Evolutionary conservation across 2,113 vertebrate genomes (phyloP).

Genomic region (Mesitornis unicolor): DNA sequence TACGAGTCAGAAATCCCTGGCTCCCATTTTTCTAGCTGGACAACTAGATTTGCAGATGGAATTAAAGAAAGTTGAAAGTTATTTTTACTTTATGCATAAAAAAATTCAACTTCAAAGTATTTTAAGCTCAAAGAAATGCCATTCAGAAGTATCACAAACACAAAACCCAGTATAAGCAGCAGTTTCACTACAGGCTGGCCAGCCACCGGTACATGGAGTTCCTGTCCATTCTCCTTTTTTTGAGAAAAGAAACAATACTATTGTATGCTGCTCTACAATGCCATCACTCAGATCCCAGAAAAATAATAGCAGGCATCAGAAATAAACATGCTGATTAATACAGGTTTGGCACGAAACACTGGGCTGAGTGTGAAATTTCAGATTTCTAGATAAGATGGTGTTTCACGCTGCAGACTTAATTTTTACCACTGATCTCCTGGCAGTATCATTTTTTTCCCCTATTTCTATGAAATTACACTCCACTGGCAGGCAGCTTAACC

Average conservation of each 20-base stretch:
- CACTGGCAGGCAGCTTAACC: neutral
- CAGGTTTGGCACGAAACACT: neutral
- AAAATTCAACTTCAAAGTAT: neutral
- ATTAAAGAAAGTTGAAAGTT: neutral
- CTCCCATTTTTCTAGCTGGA: neutral
- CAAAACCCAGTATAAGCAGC: neutral
- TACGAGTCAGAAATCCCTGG: neutral
- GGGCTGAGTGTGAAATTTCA: neutral
- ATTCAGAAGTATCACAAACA: neutral
- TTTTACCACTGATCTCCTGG: neutral
- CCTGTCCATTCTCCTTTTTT: neutral
- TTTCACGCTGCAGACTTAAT: neutral
- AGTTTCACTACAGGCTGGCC: neutral
- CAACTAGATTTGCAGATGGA: neutral
- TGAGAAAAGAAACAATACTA: neutral
- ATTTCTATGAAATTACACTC: neutral
- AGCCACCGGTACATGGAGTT: neutral
- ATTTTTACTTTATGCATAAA: neutral
- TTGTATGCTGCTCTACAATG: neutral
- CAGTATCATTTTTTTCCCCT: neutral
- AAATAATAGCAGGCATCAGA: neutral
- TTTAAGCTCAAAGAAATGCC: fast-evolving
- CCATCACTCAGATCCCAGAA: neutral
- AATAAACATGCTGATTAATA: neutral
- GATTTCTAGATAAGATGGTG: neutral